These are phyloP conservation scores for Drosophila murphyi DNA, from an alignment of 1,140 invertebrate genomes.

Conservation along the genomic window DNA sequence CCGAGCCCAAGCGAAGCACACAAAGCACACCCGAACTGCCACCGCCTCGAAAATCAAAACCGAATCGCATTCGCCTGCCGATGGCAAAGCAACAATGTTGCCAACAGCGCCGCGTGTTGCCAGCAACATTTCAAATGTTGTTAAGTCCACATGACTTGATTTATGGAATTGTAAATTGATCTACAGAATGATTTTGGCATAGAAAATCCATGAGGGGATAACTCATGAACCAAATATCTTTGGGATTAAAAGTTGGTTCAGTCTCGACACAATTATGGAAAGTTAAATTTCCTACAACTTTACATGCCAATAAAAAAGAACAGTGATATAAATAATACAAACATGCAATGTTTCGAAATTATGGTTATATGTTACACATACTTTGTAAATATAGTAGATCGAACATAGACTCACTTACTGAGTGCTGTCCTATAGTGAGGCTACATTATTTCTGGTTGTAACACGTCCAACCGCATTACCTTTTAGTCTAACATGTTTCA, in stretches of 20 bases:
- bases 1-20: constrained; percentile 25
- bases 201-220: neutral
- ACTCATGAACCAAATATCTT: too few species aligned
- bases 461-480: constrained; percentile 28
- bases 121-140: constrained; percentile 13
- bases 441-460: neutral
- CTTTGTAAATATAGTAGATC: too few species aligned
- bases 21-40: constrained; percentile 6
- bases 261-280: too few species aligned
- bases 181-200: neutral
- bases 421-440: neutral
- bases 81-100: constrained; percentile 52
- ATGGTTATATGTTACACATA: too few species aligned
- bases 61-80: neutral
- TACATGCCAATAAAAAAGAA: too few species aligned
- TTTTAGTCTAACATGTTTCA: constrained; percentile 35
- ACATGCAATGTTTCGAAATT: neutral
- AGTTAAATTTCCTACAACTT: too few species aligned
- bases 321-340: neutral
- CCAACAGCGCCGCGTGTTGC: constrained; percentile 9
- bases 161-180: too few species aligned
- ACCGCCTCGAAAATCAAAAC: neutral
- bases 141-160: neutral
- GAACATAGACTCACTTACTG: neutral
- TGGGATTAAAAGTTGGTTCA: too few species aligned